Percentiles rank a stretch among this genome's conserved stretches.
phyloP scores from a whole-genome alignment of 2,888 invertebrate genomes.

The Lymantria dispar region DNA sequence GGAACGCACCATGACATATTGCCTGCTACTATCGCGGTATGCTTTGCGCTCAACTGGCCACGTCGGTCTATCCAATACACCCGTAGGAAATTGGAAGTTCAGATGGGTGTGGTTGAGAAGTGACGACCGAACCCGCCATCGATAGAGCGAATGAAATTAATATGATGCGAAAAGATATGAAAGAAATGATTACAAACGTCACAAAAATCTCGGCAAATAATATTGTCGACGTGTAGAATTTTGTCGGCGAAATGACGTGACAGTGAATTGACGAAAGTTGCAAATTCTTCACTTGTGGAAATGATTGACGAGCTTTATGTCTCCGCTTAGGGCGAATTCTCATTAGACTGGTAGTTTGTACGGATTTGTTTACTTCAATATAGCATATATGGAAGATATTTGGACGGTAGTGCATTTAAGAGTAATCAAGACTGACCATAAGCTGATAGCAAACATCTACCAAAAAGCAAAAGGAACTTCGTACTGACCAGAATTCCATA shows the following conservation, averaged over 20 bases:
- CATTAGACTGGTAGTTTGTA: background rate
- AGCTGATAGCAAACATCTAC: too few species aligned
- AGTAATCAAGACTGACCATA: too few species aligned
- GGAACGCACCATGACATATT: too few species aligned
- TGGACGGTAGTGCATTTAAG: too few species aligned
- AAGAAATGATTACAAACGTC: slow-evolving; percentile 1
- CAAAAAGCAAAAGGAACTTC: too few species aligned
- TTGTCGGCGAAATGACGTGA: slow-evolving; percentile 4
- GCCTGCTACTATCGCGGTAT: too few species aligned
- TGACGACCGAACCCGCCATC: too few species aligned
- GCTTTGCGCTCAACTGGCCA: too few species aligned
- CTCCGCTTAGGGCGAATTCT: slow-evolving; percentile 34
- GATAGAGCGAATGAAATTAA: background rate
- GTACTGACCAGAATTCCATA: too few species aligned
- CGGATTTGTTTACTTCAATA: background rate
- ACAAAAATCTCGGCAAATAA: background rate
- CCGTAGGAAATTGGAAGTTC: too few species aligned
- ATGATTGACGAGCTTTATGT: slow-evolving; percentile 45
- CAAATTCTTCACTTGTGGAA: slow-evolving; percentile 17
- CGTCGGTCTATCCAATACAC: too few species aligned
- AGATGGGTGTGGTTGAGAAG: too few species aligned
- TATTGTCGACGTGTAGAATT: background rate
- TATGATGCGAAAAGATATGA: background rate
- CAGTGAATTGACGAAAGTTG: slow-evolving; percentile 24
- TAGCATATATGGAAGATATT: background rate